Evolutionary conservation across 2,888 invertebrate species (phyloP).

Genomic region (Protonemura montana): DNA sequence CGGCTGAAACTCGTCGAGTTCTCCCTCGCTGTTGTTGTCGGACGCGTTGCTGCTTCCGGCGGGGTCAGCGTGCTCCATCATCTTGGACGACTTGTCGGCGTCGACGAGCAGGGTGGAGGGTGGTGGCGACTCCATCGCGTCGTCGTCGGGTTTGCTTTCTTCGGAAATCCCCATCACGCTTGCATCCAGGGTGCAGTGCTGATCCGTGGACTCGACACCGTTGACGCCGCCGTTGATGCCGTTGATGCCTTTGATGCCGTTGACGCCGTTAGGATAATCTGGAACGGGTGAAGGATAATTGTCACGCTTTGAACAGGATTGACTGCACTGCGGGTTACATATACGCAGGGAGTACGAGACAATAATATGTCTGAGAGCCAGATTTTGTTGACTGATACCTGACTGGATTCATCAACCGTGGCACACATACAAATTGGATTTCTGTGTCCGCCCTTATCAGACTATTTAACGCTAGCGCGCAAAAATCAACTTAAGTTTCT

Average conservation of each 20-base stretch:
- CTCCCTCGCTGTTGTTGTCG: slow-evolving; percentile 56
- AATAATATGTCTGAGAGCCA: background rate
- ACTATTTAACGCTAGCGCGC: slow-evolving; percentile 35
- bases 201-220: background rate
- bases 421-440: slow-evolving; percentile 31
- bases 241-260: slow-evolving; percentile 27
- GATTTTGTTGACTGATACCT: slow-evolving; percentile 13
- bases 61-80: slow-evolving; percentile 27
- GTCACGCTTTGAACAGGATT: background rate
- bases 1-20: slow-evolving; percentile 76
- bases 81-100: slow-evolving; percentile 13
- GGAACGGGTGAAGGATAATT: background rate
- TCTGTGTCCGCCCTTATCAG: slow-evolving; percentile 37
- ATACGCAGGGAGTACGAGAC: background rate
- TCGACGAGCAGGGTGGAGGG: slow-evolving; percentile 38
- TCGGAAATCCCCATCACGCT: slow-evolving; percentile 47
- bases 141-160: slow-evolving; percentile 43
- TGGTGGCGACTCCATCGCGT: slow-evolving; percentile 43
- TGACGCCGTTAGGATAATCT: slow-evolving; percentile 36
- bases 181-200: slow-evolving; percentile 17
- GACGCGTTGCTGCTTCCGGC: slow-evolving; percentile 51
- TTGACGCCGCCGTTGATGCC: background rate
- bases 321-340: background rate
- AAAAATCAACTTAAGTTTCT: slow-evolving; percentile 33
- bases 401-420: slow-evolving; percentile 32